Base-by-base conservation (phyloP, 2,888 invertebrate species). In the Macrosiphum euphorbiae region DNA sequence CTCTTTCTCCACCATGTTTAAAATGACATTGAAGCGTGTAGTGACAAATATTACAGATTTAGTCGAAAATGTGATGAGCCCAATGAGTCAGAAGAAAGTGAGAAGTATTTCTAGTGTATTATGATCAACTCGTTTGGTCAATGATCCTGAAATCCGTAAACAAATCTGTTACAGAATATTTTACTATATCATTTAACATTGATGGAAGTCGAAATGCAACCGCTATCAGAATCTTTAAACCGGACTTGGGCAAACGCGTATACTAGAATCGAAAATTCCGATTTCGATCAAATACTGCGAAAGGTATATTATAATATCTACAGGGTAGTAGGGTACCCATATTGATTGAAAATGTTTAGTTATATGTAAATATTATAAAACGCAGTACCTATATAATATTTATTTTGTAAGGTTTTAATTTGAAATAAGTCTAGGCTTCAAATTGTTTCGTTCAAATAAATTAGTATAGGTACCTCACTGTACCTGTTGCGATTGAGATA, bases 161-260 rank as follows among this genome's bases (percentile, higher is more conserved):
- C 8, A 35, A 35, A 7, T 78, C 26, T 41, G 8, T 85, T 93
- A 5, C 44, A 94, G 94, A 90, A 94, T 35, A 67, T 67, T 41
- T 86, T 94, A 52, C 86, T 90, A 8, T 94, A 94, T 86, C 86
- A 61, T 78, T 61, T 94, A 61, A 94, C 90, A 26, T n/a, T 90
- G 13, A 94, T 94, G 94, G 94, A 94, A 90, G 67, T 94, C 52
- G 94, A 94, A 90, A 94, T 94, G 94, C 90, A 90, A 67, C 94
- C 94, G 50, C 35, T 94, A 58, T 90, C 94, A 20, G 94, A 94
- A 41, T 94, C 90, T 7, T 67, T 94, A 16, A 94, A 94, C n/a
- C 90, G 90, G 0, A 94, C 94, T 16, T 94, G 94, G 94, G 86
- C 94, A 44, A 90, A 67, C 16, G 94, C 94, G 41, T 94, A 94